Conservation (phyloP, 2,113 vertebrate species). For the Rhea americana region DNA sequence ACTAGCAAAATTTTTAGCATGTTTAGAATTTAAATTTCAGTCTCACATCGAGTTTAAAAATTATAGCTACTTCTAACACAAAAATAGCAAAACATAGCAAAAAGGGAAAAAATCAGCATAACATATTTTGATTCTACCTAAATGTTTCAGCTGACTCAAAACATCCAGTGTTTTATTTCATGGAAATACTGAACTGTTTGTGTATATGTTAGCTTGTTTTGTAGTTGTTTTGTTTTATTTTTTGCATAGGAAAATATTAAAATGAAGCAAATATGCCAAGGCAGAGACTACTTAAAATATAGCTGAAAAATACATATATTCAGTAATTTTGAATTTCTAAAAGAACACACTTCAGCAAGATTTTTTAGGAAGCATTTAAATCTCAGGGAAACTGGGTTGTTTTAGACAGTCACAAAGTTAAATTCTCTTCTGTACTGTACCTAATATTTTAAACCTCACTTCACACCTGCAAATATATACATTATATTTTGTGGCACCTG, state of each 20-base stretch:
- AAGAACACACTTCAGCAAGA: background rate
- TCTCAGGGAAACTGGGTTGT: background rate
- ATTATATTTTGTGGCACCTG: background rate
- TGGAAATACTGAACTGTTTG: background rate
- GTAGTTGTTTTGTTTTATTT: background rate
- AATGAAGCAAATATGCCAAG: background rate
- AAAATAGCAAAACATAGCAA: background rate
- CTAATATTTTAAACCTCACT: constrained; percentile 1
- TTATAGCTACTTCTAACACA: background rate
- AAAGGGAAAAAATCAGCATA: background rate
- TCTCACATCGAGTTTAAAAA: background rate
- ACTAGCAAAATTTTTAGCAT: background rate
- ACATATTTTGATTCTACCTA: background rate
- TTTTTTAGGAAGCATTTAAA: background rate
- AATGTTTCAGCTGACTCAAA: background rate
- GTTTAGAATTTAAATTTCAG: background rate
- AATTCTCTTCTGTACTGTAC: background rate
- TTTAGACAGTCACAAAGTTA: background rate
- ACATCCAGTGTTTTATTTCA: background rate
- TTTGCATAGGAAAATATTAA: background rate
- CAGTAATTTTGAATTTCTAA: background rate
- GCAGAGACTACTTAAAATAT: background rate
- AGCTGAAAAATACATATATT: background rate
- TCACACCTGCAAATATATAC: background rate
- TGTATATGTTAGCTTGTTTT: background rate